Base-by-base conservation (phyloP, 2,888 invertebrate species). In the Callimorpha dominula region DNA sequence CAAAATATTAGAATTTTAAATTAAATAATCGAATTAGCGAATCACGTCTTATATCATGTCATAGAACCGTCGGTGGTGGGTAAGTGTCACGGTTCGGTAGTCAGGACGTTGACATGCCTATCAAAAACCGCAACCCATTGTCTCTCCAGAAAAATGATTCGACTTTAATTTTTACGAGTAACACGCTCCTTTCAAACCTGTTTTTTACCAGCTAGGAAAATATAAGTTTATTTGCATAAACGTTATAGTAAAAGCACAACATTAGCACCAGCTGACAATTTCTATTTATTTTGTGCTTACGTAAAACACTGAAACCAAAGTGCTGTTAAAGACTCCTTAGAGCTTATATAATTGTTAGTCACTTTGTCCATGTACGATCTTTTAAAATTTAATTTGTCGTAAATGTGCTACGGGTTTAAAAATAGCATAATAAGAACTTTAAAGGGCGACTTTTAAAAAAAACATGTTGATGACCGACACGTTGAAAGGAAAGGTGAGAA, bases 71-170 rank as follows among this genome's bases (percentile, higher is more conserved):
- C 83, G 86, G 80, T 84, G 79, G 85, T 85, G 81, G 81, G 84
- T 85, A 81, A 81, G 83, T 88, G 93, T 90, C 90, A 92, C 84
- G 93, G 91, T 90, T 89, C 88, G 92, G 79, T 88, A 78, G 84
- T 73, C 86, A 86, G 93, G 92, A 85, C 94, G 92, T 93, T 94
- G 94, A 95, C 94, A 92, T 88, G 87, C 87, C 90, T 86, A 87
- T 88, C 90, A 83, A 89, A 93, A 94, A 93, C 94, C 93, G 88
- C 93, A 93, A 89, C 81, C 90, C 87, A 91, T 93, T 93, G 93
- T 94, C 87, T 92, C 88, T 86, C 76, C 79, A 85, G 82, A 80
- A 86, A 86, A 87, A 86, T 79, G 50, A 60, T 66, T 68, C 79
- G 84, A 79, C 84, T 84, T 85, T 81, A 75, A 81, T 74, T 84